Evolutionary conservation across 92 coral and sea anemone genomes (phyloP), one percentile per base, ranked within the genome.

Genomic region (Epizoanthus fatuus): DNA sequence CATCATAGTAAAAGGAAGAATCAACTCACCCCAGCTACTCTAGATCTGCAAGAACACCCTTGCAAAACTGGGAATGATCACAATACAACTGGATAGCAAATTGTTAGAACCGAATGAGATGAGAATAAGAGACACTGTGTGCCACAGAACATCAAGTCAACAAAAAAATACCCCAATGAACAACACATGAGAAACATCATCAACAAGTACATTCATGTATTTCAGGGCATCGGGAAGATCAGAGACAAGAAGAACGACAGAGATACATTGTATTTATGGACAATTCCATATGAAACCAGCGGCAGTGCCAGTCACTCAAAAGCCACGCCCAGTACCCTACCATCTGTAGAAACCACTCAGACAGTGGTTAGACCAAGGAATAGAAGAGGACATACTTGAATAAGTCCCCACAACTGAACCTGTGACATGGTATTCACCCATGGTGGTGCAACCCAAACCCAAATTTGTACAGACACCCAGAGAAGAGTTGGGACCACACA

Each of bases 171-270:
- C 45, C 69, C 44, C 69, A 25, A 64, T 9, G 39, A 64, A 64
- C 69, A 64, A 25, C 69, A 64, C 3, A 64, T 22, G 39, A 64
- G 69, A 64, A 42, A 42, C 47, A 42, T 42, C 39, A 63, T 20
- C 38, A 63, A 3, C 9, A 63, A 63, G 20, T 63, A 63, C 38
- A 63, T 65, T 45, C 68, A 90, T 72, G 59, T 53, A 44, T 87
- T 93, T 69, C 79, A 90, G 19, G 96, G 94, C 44, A 93, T 90
- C 19, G 89, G 94, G 8, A 87, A 83, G 86, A 90, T 93, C 49
- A 52, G 86, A 76, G 89, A 90, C 86, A 90, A 69, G 77, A 84
- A 85, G 79, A 87, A 63, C 59, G 81, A 78, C 20, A 37, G 84
- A 84, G 91, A 90, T 4, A 2, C 47, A 42, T 42, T 42, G 7